These are phyloP conservation scores for Characodon lateralis DNA, from an alignment of 2,797 vertebrate genomes.

Conservation along the genomic window DNA sequence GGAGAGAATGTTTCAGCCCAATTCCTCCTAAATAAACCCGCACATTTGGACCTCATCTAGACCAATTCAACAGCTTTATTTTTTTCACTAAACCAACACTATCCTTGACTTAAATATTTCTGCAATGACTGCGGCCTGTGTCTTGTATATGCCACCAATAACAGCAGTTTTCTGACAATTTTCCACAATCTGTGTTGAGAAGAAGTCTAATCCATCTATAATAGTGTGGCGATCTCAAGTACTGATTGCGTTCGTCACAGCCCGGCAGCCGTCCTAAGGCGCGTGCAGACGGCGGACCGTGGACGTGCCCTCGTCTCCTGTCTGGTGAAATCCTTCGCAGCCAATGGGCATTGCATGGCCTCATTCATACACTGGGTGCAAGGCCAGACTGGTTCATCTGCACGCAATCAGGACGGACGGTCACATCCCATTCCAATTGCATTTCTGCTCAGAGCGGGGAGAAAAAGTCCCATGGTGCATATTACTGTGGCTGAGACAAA, in stretches of 20 bases:
- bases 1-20: conserved; percentile 22
- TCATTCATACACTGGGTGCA: conserved; percentile 50
- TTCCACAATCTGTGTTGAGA: conserved; percentile 34
- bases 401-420: conserved; percentile 68
- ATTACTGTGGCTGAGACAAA: conserved; percentile 71
- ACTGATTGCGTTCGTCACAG: conserved; percentile 64
- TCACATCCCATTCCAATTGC: conserved; percentile 70
- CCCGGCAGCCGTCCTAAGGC: conserved; percentile 43
- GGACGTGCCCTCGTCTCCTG: conserved; percentile 44
- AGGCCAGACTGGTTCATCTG: conserved; percentile 70
- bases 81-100: conserved; percentile 11
- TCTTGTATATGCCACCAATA: conserved; percentile 45
- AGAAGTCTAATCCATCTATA: conserved; percentile 61
- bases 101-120: conserved; percentile 54
- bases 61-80: conserved; percentile 27
- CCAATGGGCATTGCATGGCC: conserved; percentile 48
- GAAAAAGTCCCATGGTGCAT: conserved; percentile 56
- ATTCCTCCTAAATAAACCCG: conserved; percentile 31
- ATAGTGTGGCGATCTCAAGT: conserved; percentile 43
- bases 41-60: conserved; percentile 24
- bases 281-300: conserved; percentile 35
- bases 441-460: conserved; percentile 52
- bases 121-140: conserved; percentile 48
- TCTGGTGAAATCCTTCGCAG: conserved; percentile 39
- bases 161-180: conserved; percentile 42